Base-by-base conservation (phyloP, 2,888 invertebrate species). In the Eristalis pertinax region DNA sequence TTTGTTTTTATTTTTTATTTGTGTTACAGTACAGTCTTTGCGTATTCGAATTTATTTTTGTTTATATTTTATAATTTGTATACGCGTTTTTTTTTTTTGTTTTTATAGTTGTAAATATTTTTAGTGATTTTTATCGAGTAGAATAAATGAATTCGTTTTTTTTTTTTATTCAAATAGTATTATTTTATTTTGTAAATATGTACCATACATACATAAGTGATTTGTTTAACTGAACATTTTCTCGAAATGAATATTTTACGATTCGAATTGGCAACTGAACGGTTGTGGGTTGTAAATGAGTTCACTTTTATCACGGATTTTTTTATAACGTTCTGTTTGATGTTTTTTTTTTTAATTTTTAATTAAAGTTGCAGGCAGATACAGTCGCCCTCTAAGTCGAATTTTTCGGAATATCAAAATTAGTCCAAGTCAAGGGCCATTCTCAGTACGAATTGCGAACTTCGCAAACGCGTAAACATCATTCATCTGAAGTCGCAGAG, bases 51-150 rank as follows among this genome's bases (percentile, higher is more conserved):
- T 50, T 74, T 65, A 4, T 56, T 75, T 75, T 70, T 69, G 4
- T 65, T 43, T 8, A 50, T n/a, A n/a, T 0, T 50, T 50, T 50
- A 8, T 63, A 63, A n/a, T n/a, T n/a, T 2, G n/a, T n/a, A 29
- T 32, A 24, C 32, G n/a, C 63, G 63, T 32, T 15, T 15, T 3
- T 29, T 29, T 2, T 62, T 62, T 62, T 22, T 58, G 22, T 62
- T 26, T n/a, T n/a, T 19, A 63, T 29, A 32, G 41, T 68, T 85
- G 84, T 85, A 85, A 76, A 85, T 80, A 84, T 69, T 43, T 29
- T 62, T 24, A 24, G 56, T 73, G 19, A 10, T 32, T 73, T 38
- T 65, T 43, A 60, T 1, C 15, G 32, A 38, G 58, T 79, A 79
- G 65, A 75, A 69, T 63, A 73, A 77, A 73, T 24, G 50, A 56